Conservation (phyloP, 2,797 vertebrate genomes). For the Parauchenoglanis ngamensis region DNA sequence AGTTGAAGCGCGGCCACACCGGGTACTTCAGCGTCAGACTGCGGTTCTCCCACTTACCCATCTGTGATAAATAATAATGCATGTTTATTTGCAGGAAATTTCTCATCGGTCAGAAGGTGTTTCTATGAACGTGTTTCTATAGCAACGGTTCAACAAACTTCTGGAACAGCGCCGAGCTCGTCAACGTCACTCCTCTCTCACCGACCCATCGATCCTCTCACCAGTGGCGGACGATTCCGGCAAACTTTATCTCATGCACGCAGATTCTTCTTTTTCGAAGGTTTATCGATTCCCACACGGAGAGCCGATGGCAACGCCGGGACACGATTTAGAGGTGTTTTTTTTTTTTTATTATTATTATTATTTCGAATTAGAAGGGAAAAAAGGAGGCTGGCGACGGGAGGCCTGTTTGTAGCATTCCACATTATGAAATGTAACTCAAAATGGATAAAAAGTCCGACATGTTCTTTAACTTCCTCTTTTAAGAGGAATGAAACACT, state of each 20-base stretch:
- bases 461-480: neutral
- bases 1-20: conserved; percentile 95
- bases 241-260: too few species aligned
- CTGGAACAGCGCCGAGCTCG: neutral
- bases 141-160: neutral
- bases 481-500: neutral
- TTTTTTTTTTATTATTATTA: too few species aligned
- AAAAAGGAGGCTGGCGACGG: neutral
- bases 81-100: neutral
- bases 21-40: conserved; percentile 90
- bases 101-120: neutral
- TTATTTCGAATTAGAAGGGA: too few species aligned
- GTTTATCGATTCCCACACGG: too few species aligned
- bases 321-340: too few species aligned
- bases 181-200: neutral
- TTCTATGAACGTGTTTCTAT: neutral
- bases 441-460: neutral
- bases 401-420: neutral
- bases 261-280: too few species aligned
- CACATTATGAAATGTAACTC: neutral
- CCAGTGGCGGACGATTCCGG: too few species aligned
- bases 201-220: too few species aligned
- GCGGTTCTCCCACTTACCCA: conserved; percentile 94
- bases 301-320: too few species aligned
- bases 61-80: conserved; percentile 70